These are phyloP conservation scores for Tetramorium bicarinatum DNA, from an alignment of 2,888 invertebrate species.

Conservation along the genomic window DNA sequence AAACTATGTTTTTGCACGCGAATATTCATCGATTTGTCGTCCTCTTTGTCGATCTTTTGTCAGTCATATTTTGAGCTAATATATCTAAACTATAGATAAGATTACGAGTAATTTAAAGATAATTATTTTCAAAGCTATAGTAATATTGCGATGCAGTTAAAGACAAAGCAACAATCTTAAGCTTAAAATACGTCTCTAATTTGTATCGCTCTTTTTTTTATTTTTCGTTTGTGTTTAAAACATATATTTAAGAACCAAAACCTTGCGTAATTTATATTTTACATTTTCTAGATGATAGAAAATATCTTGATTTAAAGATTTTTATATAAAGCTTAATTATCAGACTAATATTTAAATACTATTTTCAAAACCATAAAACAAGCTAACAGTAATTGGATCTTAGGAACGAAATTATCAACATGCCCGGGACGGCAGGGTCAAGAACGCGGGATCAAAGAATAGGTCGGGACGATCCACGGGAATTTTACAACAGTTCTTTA, in stretches of 20 bases:
- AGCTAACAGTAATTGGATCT: conserved; percentile 39
- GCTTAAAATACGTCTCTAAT: background rate
- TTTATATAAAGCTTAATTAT: background rate
- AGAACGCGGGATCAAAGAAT: conserved; percentile 67
- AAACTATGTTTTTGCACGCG: conserved; percentile 19
- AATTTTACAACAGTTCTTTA: conserved; percentile 66
- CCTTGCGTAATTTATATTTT: background rate
- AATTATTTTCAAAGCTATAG: background rate
- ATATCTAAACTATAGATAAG: background rate
- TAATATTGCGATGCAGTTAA: background rate
- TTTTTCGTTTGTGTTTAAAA: background rate
- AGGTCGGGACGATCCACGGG: conserved; percentile 68
- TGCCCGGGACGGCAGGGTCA: conserved; percentile 72
- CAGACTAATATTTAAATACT: background rate
- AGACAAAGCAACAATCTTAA: background rate
- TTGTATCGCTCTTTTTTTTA: background rate
- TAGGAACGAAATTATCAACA: conserved; percentile 71
- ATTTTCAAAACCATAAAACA: background rate
- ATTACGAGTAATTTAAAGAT: background rate
- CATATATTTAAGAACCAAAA: background rate
- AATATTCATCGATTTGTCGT: conserved; percentile 45
- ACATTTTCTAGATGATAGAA: background rate
- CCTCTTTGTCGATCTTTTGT: conserved; percentile 34
- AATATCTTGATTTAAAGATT: background rate
- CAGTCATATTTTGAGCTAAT: background rate